A percentile compares a stretch with the other conserved stretches of the same genome.
These are phyloP conservation scores for Ctenicera cuprea DNA, from an alignment of 2,888 invertebrate species.

Conservation along the genomic window DNA sequence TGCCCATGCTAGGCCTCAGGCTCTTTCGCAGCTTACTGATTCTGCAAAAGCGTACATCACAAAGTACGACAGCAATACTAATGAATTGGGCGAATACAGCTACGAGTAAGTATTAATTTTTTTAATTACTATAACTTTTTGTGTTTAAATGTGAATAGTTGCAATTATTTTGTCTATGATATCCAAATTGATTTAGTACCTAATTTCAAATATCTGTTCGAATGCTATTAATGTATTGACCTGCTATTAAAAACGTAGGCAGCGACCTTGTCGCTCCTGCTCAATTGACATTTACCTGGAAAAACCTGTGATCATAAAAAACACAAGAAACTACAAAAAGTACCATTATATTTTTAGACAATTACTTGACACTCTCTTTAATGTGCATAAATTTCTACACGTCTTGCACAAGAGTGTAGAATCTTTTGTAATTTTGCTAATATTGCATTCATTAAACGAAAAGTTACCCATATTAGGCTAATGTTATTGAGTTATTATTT, in stretches of 20 bases:
- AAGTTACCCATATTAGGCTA: too few species aligned
- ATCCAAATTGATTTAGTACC: too few species aligned
- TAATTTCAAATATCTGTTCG: too few species aligned
- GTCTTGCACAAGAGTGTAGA: too few species aligned
- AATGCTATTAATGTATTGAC: too few species aligned
- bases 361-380: too few species aligned
- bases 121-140: too few species aligned
- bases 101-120: constrained; percentile 43
- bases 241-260: constrained; percentile 1
- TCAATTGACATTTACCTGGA: background rate
- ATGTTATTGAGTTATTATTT: background rate
- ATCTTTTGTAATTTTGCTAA: too few species aligned
- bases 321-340: background rate
- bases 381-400: too few species aligned
- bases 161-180: too few species aligned
- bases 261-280: constrained; percentile 8
- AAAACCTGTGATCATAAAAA: background rate
- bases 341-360: background rate
- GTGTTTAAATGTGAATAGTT: too few species aligned
- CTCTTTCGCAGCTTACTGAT: background rate
- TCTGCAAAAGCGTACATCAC: constrained; percentile 29
- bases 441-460: too few species aligned
- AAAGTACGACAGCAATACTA: constrained; percentile 16
- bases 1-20: constrained; percentile 35
- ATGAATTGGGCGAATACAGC: constrained; percentile 35